Evolutionary conservation across 2,113 vertebrate genomes (phyloP).

Genomic region (Neolamprologus modestus): DNA sequence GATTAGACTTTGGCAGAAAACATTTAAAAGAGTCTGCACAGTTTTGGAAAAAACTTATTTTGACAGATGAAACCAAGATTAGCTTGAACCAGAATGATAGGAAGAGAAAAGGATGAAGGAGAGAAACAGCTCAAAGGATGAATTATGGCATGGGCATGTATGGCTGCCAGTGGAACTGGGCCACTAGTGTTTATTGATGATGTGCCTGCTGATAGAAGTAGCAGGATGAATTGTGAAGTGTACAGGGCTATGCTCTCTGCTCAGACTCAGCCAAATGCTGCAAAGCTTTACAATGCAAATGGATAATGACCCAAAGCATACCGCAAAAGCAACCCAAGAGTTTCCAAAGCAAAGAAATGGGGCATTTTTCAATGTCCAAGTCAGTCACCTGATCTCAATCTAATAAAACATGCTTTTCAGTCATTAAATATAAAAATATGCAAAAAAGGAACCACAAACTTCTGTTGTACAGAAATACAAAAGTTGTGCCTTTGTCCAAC

Average conservation of each 20-base stretch:
- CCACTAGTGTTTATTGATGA: neutral
- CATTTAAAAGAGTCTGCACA: neutral
- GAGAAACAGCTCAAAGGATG: neutral
- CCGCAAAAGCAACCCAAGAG: neutral
- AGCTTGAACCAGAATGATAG: neutral
- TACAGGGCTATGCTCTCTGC: neutral
- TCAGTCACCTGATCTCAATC: neutral
- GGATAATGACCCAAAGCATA: neutral
- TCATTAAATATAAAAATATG: neutral
- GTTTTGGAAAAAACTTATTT: neutral
- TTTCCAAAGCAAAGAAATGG: neutral
- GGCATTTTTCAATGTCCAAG: neutral
- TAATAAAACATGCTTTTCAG: neutral
- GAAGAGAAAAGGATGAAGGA: neutral
- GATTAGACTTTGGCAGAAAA: neutral
- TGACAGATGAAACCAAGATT: neutral
- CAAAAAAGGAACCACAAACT: neutral
- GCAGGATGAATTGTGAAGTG: neutral
- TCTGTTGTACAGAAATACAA: neutral
- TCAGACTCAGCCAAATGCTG: neutral
- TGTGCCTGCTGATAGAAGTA: neutral
- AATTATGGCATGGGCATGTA: neutral
- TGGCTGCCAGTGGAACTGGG: neutral
- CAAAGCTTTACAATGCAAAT: neutral
- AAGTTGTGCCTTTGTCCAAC: neutral